Evolutionary conservation across 2,797 vertebrate species (phyloP).

Genomic region (Cynodonichthys magdalenae): DNA sequence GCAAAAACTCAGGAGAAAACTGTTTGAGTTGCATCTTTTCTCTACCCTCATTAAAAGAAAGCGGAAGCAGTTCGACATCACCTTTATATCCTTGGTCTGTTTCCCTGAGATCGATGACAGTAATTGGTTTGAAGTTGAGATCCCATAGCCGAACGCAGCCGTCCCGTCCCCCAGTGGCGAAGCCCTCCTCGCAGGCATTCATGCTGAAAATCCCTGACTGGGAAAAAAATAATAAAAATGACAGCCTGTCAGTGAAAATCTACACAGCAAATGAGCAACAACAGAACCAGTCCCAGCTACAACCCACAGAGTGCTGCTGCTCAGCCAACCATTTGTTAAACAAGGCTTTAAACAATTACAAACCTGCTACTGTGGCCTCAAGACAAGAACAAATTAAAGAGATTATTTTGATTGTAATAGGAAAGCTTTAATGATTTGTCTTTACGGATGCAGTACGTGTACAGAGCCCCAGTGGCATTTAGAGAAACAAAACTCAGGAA

Average conservation of each 20-base stretch:
- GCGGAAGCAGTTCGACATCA: constrained; percentile 73
- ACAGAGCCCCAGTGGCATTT: constrained; percentile 35
- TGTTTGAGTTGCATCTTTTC: constrained; percentile 28
- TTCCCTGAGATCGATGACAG: constrained; percentile 99
- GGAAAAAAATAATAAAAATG: constrained; percentile 65
- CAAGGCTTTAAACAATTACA: constrained; percentile 49
- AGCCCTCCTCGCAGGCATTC: constrained; percentile 98
- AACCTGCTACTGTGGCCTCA: constrained; percentile 33
- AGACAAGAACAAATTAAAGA: constrained; percentile 18
- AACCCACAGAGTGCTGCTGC: constrained; percentile 24
- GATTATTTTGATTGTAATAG: neutral
- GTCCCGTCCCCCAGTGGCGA: constrained; percentile 96
- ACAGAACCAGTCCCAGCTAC: constrained; percentile 48
- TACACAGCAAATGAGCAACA: constrained; percentile 60
- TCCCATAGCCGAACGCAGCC: constrained; percentile 98
- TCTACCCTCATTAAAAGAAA: constrained; percentile 18
- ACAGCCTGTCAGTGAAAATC: constrained; percentile 73
- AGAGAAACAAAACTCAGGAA: constrained; percentile 50
- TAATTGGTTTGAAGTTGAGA: constrained; percentile 99
- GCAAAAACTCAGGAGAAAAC: constrained; percentile 3
- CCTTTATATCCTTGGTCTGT: constrained; percentile 99
- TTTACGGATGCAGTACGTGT: neutral
- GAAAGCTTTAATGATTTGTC: neutral
- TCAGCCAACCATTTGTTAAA: constrained; percentile 48
- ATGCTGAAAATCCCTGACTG: constrained; percentile 99